Conservation (phyloP, 2,113 vertebrate species). For the Prolemur simus region DNA sequence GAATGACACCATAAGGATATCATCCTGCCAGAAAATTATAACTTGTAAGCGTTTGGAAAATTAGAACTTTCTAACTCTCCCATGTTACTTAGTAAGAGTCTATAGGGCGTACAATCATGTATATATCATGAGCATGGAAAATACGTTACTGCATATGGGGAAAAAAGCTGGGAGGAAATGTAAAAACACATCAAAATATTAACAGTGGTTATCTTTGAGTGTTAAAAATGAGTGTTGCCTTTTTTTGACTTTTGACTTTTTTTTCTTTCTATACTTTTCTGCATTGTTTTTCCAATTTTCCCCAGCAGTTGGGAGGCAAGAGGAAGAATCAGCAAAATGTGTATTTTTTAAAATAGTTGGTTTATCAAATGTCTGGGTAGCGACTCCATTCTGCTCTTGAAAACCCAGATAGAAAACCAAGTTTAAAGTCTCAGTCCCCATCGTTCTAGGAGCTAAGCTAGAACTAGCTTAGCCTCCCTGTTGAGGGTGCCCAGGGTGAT, state of each 20-base stretch:
- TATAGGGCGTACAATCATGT: not conserved
- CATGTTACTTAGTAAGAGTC: not conserved
- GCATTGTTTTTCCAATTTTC: not conserved
- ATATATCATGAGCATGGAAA: not conserved
- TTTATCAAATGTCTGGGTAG: not conserved
- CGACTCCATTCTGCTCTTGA: not conserved
- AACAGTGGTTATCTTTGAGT: not conserved
- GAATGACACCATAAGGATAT: not conserved
- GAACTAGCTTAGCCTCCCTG: not conserved
- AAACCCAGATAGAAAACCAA: not conserved
- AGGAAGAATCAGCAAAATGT: not conserved
- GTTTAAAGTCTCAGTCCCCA: not conserved
- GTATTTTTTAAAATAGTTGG: not conserved
- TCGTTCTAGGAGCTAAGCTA: not conserved
- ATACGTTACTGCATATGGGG: not conserved
- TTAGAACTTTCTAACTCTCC: not conserved
- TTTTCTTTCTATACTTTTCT: not conserved
- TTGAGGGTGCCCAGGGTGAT: no score
- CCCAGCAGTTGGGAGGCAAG: not conserved
- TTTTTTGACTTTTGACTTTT: not conserved
- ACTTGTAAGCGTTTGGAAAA: not conserved
- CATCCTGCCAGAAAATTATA: not conserved
- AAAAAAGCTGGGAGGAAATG: not conserved
- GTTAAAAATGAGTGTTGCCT: not conserved
- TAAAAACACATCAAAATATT: not conserved